A percentile compares a stretch with the other conserved stretches of the same genome.
Evolutionary conservation across 2,113 vertebrate species (phyloP).

Genomic region (Rana temporaria): DNA sequence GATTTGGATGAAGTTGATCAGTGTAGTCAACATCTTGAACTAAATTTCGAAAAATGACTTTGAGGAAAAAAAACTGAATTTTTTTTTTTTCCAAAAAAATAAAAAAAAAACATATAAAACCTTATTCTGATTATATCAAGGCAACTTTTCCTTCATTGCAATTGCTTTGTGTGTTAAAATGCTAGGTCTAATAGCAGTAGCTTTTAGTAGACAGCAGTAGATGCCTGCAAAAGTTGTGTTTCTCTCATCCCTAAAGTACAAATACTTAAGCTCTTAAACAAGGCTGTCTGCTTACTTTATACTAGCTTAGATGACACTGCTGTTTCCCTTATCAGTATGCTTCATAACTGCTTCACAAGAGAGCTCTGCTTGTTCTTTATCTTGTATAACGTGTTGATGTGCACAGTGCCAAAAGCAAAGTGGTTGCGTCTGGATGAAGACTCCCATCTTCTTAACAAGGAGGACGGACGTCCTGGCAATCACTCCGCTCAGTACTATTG

Average conservation of each 20-base stretch:
- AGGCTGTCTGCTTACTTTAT: slow-evolving; percentile 92
- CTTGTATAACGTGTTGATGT: slow-evolving; percentile 99
- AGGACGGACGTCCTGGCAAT: slow-evolving; percentile 80
- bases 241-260: slow-evolving; percentile 95
- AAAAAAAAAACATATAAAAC: slow-evolving; percentile 93
- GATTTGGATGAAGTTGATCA: slow-evolving; percentile 98
- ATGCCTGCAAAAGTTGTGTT: slow-evolving; percentile 97
- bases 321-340: slow-evolving; percentile 98
- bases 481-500: slow-evolving; percentile 87
- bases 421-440: slow-evolving; percentile 74
- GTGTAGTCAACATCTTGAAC: slow-evolving; percentile 99
- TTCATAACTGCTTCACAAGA: slow-evolving; percentile 97
- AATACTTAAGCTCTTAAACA: slow-evolving; percentile 93
- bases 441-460: slow-evolving; percentile 70
- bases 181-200: slow-evolving; percentile 99
- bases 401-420: slow-evolving; percentile 95
- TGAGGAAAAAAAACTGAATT: slow-evolving; percentile 84
- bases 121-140: slow-evolving; percentile 99
- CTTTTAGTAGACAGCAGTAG: slow-evolving; percentile 99
- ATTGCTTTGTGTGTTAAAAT: slow-evolving; percentile 99
- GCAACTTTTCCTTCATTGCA: slow-evolving; percentile 98
- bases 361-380: slow-evolving; percentile 99
- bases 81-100: slow-evolving; percentile 81
- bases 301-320: slow-evolving; percentile 92
- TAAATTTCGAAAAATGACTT: slow-evolving; percentile 74